Conservation (phyloP, 2,113 vertebrate genomes). For the Apaloderma vittatum region DNA sequence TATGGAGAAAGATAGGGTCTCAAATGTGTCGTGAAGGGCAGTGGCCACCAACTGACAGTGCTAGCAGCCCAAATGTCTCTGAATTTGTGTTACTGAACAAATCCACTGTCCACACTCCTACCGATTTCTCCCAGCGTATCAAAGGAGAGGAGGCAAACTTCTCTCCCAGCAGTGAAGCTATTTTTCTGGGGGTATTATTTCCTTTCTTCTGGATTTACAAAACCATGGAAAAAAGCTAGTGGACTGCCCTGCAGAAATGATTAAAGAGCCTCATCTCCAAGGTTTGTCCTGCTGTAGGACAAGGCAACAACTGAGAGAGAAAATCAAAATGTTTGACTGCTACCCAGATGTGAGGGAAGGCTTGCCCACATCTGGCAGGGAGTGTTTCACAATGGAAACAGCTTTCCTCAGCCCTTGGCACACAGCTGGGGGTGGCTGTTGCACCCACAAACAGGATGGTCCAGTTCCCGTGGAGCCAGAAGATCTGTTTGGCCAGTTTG, state of each 20-base stretch:
- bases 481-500: constrained; percentile 7
- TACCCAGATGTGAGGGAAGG: constrained; percentile 31
- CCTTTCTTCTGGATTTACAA: not conserved
- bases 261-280: not conserved
- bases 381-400: not conserved
- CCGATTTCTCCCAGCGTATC: not conserved
- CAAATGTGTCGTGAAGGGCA: not conserved
- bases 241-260: not conserved
- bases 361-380: constrained; percentile 47
- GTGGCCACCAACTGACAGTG: not conserved
- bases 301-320: not conserved
- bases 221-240: not conserved
- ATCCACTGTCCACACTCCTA: not conserved
- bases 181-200: not conserved
- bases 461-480: constrained; percentile 38
- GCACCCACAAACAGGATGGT: constrained; percentile 56
- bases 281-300: not conserved
- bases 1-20: not conserved
- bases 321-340: not conserved
- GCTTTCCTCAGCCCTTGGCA: not conserved
- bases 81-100: not conserved
- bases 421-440: not conserved
- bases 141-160: not conserved
- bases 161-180: not conserved
- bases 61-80: not conserved